Evolutionary conservation across 2,888 invertebrate genomes (phyloP), one percentile per base, ranked within the genome.

Genomic region (Drosophila kanekoi): DNA sequence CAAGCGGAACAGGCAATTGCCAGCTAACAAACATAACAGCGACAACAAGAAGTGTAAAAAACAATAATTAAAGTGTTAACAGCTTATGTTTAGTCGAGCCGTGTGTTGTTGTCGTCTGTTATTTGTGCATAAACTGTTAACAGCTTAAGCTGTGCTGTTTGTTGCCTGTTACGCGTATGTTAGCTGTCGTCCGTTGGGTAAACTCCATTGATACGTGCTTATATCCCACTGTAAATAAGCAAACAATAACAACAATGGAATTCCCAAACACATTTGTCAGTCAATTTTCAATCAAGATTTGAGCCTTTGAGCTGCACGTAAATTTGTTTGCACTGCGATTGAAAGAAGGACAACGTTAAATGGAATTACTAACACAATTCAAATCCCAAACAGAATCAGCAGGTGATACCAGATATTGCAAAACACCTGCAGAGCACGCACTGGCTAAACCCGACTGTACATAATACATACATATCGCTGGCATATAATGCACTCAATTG

Each of bases 291-390:
- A 87, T 77, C 65, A 71, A 41, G 66, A 53, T 61, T 78, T 73
- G 79, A 89, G 67, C 83, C 83, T 87, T 89, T 84, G 83, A 84
- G 89, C 78, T 44, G 65, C 63, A 78, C 72, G 65, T 89, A 89
- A 83, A 87, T 87, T 89, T 88, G 87, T 82, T 82, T 80, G 71
- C 81, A 52, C 13, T 40, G 38, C 52, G 38, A 38, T 38, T 51
- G 41, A 44, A 51, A 11, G 28, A 8, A 44, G 28, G 28, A 43
- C 13, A 38, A 35, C 45, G 37, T 45, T 68, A 45, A 49, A 62
- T 73, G 67, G 62, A 54, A 75, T 75, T 67, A 77, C 77, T 65
- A 67, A 37, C 51, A 51, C 52, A 47, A 71, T 72, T 62, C 63
- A 52, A 67, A 78, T 60, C 37, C 49, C 33, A 58, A 57, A 59